These are phyloP conservation scores for Druon quercuslanigerum DNA, from an alignment of 1,140 invertebrate genomes.

Conservation along the genomic window DNA sequence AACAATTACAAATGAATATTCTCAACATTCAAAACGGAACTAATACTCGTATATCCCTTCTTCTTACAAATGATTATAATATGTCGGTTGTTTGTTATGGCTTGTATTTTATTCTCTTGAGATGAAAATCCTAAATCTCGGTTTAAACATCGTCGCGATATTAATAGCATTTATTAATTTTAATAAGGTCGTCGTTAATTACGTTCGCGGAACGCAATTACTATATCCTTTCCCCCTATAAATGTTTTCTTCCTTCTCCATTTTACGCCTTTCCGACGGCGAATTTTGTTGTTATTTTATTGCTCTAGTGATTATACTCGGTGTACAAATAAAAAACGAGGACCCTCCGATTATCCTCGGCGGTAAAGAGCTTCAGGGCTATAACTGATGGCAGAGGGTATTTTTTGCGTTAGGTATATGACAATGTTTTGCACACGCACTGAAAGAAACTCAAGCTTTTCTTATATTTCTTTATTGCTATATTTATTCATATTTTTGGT, in stretches of 20 bases:
- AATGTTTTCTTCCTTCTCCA: neutral
- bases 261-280: conserved; percentile 8
- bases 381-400: conserved; percentile 17
- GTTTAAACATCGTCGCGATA: conserved; percentile 24
- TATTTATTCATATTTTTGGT: neutral
- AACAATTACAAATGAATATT: conserved; percentile 68
- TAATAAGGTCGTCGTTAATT: conserved; percentile 28
- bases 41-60: conserved; percentile 46
- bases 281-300: conserved; percentile 9
- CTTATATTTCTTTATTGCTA: neutral
- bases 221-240: conserved; percentile 6
- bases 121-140: conserved; percentile 12
- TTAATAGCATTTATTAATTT: conserved; percentile 23
- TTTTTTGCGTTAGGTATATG: neutral
- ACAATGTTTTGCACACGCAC: conserved; percentile 7
- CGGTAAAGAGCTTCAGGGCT: conserved; percentile 17
- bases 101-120: conserved; percentile 4
- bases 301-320: conserved; percentile 16
- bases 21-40: conserved; percentile 64
- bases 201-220: conserved; percentile 17
- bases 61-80: conserved; percentile 30
- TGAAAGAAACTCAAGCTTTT: neutral
- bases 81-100: conserved; percentile 34
- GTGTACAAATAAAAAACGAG: conserved; percentile 14
- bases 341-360: conserved; percentile 8